Evolutionary conservation across 2,797 vertebrate genomes (phyloP).

Genomic region (Nannoperca australis): DNA sequence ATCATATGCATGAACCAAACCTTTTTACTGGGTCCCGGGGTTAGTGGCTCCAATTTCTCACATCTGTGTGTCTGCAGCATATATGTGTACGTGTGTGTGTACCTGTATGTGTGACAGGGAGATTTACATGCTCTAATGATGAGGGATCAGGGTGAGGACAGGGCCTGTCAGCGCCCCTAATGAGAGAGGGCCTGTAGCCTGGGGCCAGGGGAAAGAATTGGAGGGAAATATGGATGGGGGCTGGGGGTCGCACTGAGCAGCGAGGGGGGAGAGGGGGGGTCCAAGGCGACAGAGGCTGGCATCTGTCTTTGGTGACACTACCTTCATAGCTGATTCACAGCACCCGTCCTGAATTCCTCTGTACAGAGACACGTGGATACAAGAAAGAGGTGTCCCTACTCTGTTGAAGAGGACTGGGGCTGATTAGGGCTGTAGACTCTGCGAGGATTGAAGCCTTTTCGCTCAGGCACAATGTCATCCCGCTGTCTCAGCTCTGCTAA

Average conservation of each 20-base stretch:
- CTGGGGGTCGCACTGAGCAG: conserved; percentile 44
- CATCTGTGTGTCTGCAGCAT: conserved; percentile 48
- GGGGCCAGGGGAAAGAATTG: conserved; percentile 71
- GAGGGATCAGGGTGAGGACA: conserved; percentile 84
- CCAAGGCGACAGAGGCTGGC: conserved; percentile 71
- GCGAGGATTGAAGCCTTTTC: conserved; percentile 50
- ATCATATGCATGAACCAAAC: conserved; percentile 49
- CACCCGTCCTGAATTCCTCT: conserved; percentile 65
- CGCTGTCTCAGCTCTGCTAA: conserved; percentile 59
- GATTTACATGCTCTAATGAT: conserved; percentile 89
- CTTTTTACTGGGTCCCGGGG: conserved; percentile 42
- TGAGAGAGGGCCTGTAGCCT: conserved; percentile 79
- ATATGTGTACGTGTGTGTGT: conserved; percentile 43
- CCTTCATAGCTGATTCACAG: conserved; percentile 67
- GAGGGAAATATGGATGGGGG: conserved; percentile 57
- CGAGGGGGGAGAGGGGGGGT: conserved; percentile 16
- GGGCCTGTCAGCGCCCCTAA: conserved; percentile 85
- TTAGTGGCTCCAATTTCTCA: conserved; percentile 67
- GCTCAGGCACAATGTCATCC: conserved; percentile 57
- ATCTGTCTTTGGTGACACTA: conserved; percentile 78
- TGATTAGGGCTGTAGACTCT: conserved; percentile 53
- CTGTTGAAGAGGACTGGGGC: conserved; percentile 35
- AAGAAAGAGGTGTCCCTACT: conserved; percentile 42
- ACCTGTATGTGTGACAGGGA: conserved; percentile 78
- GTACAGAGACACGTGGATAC: conserved; percentile 63